Conservation (phyloP, 1,140 invertebrate species). For the Diabrotica virgifera region DNA sequence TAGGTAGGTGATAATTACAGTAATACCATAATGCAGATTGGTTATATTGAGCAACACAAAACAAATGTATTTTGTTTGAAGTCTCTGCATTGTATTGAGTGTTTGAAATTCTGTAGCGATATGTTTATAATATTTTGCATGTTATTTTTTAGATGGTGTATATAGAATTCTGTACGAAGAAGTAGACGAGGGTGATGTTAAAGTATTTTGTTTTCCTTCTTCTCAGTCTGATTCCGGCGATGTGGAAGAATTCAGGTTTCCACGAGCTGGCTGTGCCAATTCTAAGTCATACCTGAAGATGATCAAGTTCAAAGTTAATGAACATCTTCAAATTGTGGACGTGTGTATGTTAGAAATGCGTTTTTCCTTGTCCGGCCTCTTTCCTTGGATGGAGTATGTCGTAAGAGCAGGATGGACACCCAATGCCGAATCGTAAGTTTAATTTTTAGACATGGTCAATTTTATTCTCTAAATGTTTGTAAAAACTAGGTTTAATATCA, state of each 20-base stretch:
- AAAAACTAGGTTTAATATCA: too few species aligned
- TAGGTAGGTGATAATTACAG: too few species aligned
- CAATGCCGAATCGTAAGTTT: slow-evolving; percentile 77
- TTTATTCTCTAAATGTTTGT: too few species aligned
- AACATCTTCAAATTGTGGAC: slow-evolving; percentile 63
- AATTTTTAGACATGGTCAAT: background rate
- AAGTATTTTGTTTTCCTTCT: slow-evolving; percentile 85
- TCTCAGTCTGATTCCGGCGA: slow-evolving; percentile 72
- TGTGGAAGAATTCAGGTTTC: slow-evolving; percentile 90
- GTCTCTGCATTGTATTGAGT: too few species aligned
- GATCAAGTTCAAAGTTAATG: slow-evolving; percentile 76
- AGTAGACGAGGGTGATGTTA: slow-evolving; percentile 92
- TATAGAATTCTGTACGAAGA: slow-evolving; percentile 95
- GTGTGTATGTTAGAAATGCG: slow-evolving; percentile 68
- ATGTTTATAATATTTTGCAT: too few species aligned
- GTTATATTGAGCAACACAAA: too few species aligned
- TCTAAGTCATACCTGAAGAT: slow-evolving; percentile 86
- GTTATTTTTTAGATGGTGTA: slow-evolving; percentile 28
- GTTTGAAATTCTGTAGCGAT: too few species aligned
- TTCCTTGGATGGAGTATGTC: slow-evolving; percentile 92
- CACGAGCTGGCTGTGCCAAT: slow-evolving; percentile 85
- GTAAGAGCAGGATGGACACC: slow-evolving; percentile 92
- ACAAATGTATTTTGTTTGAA: too few species aligned
- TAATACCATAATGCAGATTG: too few species aligned
- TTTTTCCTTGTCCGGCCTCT: slow-evolving; percentile 70